Percentiles rank a stretch among this genome's conserved stretches.
These are phyloP conservation scores for Perca schrenkii DNA, from an alignment of 2,113 vertebrate species.

Conservation along the genomic window DNA sequence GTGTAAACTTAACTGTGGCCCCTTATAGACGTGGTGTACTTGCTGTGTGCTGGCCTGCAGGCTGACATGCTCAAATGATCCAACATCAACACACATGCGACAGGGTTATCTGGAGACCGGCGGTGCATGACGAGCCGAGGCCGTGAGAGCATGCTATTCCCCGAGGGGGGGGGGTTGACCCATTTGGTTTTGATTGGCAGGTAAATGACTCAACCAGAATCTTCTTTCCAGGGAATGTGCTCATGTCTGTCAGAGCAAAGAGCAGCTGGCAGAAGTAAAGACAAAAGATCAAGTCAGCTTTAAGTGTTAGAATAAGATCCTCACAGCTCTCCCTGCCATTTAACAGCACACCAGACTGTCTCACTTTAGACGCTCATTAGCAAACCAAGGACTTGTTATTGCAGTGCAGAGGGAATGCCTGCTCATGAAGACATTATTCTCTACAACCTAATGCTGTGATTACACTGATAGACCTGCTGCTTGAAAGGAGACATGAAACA, in stretches of 20 bases:
- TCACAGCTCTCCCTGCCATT: slow-evolving; percentile 76
- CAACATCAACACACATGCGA: slow-evolving; percentile 80
- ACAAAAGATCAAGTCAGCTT: slow-evolving; percentile 84
- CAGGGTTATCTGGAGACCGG: slow-evolving; percentile 62
- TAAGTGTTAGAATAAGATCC: slow-evolving; percentile 87
- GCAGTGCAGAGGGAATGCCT: slow-evolving; percentile 43
- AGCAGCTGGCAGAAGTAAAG: slow-evolving; percentile 86
- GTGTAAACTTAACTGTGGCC: slow-evolving; percentile 86
- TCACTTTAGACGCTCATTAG: slow-evolving; percentile 77
- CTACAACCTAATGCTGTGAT: slow-evolving; percentile 37
- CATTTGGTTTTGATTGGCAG: slow-evolving; percentile 79
- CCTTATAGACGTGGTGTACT: slow-evolving; percentile 79
- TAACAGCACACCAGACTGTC: slow-evolving; percentile 78
- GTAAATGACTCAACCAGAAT: slow-evolving; percentile 77
- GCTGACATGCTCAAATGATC: slow-evolving; percentile 83
- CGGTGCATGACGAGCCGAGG: slow-evolving; percentile 46
- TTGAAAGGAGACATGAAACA: slow-evolving; percentile 46
- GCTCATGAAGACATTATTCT: slow-evolving; percentile 49
- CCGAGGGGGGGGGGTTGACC: slow-evolving; percentile 72
- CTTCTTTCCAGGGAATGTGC: slow-evolving; percentile 86
- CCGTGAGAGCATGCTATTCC: slow-evolving; percentile 22
- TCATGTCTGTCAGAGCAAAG: slow-evolving; percentile 86
- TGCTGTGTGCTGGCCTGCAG: slow-evolving; percentile 67
- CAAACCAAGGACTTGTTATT: slow-evolving; percentile 73
- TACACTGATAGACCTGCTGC: slow-evolving; percentile 44